Percentiles rank a stretch among this genome's conserved stretches.
Conservation (phyloP, 2,113 vertebrate species). For the Callaeas wilsoni region DNA sequence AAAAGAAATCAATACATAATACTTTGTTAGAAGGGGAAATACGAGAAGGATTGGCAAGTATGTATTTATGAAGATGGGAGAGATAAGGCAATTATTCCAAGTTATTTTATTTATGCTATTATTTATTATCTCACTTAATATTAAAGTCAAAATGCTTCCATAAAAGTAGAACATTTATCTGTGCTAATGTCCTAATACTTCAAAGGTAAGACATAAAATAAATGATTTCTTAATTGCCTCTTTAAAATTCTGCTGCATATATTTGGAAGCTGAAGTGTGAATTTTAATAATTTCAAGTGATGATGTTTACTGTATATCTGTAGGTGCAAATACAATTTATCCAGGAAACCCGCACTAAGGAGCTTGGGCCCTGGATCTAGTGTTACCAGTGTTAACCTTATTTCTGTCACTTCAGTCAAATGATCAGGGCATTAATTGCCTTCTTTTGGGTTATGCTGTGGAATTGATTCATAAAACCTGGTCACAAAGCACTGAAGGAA, state of each 20-base stretch:
- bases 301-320: not conserved
- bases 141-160: not conserved
- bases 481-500: not conserved
- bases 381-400: not conserved
- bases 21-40: conserved; percentile 7
- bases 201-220: not conserved
- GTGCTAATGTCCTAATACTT: not conserved
- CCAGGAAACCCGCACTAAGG: not conserved
- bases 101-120: not conserved
- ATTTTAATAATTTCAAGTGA: not conserved
- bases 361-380: not conserved
- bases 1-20: conserved; percentile 40
- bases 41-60: not conserved
- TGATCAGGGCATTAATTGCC: not conserved
- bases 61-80: not conserved
- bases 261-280: not conserved
- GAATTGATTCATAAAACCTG: not conserved
- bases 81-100: not conserved
- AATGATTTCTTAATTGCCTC: not conserved
- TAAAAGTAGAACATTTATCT: not conserved
- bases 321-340: not conserved
- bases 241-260: not conserved
- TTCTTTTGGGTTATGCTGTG: not conserved
- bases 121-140: not conserved
- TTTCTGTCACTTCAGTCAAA: not conserved